Evolutionary conservation across 1,140 invertebrate species (phyloP), one percentile per base, ranked within the genome.

Genomic region (Procambarus virginalis): DNA sequence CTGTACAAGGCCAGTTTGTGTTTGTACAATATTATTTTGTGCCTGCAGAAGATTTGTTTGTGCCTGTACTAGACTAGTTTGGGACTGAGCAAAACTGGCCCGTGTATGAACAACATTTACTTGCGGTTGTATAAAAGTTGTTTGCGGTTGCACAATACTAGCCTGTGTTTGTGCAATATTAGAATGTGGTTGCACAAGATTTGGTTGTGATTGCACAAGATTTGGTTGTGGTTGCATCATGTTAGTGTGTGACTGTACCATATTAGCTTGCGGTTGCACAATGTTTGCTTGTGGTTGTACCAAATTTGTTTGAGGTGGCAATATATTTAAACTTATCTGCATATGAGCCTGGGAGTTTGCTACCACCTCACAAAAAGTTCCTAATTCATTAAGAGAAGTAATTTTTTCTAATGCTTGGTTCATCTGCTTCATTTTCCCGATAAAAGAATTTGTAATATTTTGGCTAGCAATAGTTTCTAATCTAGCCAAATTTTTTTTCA

Each of bases 381-480:
- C 51, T 80, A 80, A 20, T 55, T 80, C 78, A 58, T 80, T 34
- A 22, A 80, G 78, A 22, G n/a, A 22, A 80, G 78, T 55, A 3
- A 80, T 80, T 58, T 80, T 80, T 9, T 34, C 22, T 22, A 80
- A 34, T 46, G 48, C 8, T 34, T 80, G 45, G 22, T 80, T 80
- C 34, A 80, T 22, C 20, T 80, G 48, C 9, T 58, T 55, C 20
- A 80, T 80, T 46, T 80, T 80, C 22, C 78, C 78, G 22, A 80
- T 80, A 55, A 80, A 80, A 22, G 78, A 80, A 80, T 80, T 80
- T 0, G 78, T 80, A 22, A 80, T 80, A 58, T 55, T 80, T 49
- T 80, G 78, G 22, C 78, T 80, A 80, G 78, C 49, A 80, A 80
- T 45, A 14, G 49, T 49, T 80, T 80, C 78, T 80, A 80, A n/a